Evolutionary conservation across 2,113 vertebrate genomes (phyloP).

Genomic region (Atherinomorus stipes): DNA sequence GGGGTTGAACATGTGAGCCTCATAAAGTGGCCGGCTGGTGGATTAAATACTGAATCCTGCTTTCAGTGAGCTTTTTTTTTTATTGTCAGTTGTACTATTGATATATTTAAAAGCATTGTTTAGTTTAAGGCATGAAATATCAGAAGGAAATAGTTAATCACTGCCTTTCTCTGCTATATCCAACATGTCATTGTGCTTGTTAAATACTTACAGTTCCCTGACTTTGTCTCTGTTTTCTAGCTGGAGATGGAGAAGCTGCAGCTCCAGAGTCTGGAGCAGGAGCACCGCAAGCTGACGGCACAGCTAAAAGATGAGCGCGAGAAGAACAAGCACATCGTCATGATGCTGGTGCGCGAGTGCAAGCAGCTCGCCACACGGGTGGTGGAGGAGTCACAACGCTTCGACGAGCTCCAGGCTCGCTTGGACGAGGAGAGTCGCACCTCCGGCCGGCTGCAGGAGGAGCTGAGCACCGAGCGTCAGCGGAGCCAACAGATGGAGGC

Average conservation of each 20-base stretch:
- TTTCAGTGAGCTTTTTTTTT: too few relatives aligned
- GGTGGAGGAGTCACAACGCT: constrained; percentile 92
- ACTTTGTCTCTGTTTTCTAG: constrained; percentile 71
- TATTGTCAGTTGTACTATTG: too few relatives aligned
- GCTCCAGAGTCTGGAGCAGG: constrained; percentile 92
- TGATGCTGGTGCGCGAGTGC: constrained; percentile 96
- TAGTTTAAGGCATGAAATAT: too few relatives aligned
- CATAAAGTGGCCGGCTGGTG: too few relatives aligned
- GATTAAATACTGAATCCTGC: too few relatives aligned
- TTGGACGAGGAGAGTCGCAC: constrained; percentile 90
- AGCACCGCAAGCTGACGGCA: constrained; percentile 90
- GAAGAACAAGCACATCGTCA: constrained; percentile 96
- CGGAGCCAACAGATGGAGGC: constrained; percentile 89
- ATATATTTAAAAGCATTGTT: too few relatives aligned
- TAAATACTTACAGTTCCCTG: background rate
- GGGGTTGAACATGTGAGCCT: too few relatives aligned
- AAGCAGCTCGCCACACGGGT: constrained; percentile 93
- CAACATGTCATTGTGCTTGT: background rate
- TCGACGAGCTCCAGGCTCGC: constrained; percentile 88
- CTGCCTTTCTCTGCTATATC: too few relatives aligned
- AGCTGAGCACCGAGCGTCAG: constrained; percentile 87
- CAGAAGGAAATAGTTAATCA: too few relatives aligned
- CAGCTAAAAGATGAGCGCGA: constrained; percentile 94
- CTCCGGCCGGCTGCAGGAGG: constrained; percentile 86
- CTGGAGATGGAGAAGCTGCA: constrained; percentile 96